phyloP scores from a whole-genome alignment of 2,888 invertebrate species.

The Mesopsocus fuscifrons region DNA sequence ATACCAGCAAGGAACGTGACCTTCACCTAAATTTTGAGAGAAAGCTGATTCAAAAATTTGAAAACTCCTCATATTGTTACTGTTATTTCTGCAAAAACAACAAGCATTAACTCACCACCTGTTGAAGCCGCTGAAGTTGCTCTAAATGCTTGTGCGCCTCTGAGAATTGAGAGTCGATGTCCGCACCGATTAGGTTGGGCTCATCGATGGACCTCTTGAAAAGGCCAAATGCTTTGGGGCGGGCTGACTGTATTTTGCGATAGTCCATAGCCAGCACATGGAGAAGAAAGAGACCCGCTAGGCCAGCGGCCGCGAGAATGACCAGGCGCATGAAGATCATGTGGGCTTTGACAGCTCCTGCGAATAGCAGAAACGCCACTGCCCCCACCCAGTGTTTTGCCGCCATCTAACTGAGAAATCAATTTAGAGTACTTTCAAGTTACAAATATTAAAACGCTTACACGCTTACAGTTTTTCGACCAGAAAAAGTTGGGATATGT shows the following conservation, averaged over 20 bases:
- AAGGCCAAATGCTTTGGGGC: conserved; percentile 14
- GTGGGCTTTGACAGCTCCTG: conserved; percentile 22
- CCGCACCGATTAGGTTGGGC: neutral
- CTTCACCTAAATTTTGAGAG: too few relatives aligned
- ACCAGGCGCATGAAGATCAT: conserved; percentile 25
- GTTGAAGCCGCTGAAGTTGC: too few relatives aligned
- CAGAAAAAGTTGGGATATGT: too few relatives aligned
- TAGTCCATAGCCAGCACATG: conserved; percentile 28
- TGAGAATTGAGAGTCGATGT: neutral
- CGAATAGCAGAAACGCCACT: conserved; percentile 13
- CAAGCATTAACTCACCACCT: too few relatives aligned
- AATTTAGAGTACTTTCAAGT: too few relatives aligned
- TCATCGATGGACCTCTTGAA: conserved; percentile 17
- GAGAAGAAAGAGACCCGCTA: conserved; percentile 29
- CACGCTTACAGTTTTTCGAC: too few relatives aligned
- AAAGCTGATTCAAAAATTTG: too few relatives aligned
- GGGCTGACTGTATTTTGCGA: conserved; percentile 21
- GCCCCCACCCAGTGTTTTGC: conserved; percentile 3
- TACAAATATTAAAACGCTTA: too few relatives aligned
- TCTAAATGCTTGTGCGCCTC: neutral
- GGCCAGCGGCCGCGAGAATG: conserved; percentile 25
- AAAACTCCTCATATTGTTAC: too few relatives aligned
- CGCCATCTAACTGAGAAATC: too few relatives aligned
- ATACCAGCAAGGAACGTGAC: too few relatives aligned
- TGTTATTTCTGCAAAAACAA: too few relatives aligned